These are phyloP conservation scores for Melieria crassipennis DNA, from an alignment of 2,888 invertebrate genomes.

Conservation along the genomic window DNA sequence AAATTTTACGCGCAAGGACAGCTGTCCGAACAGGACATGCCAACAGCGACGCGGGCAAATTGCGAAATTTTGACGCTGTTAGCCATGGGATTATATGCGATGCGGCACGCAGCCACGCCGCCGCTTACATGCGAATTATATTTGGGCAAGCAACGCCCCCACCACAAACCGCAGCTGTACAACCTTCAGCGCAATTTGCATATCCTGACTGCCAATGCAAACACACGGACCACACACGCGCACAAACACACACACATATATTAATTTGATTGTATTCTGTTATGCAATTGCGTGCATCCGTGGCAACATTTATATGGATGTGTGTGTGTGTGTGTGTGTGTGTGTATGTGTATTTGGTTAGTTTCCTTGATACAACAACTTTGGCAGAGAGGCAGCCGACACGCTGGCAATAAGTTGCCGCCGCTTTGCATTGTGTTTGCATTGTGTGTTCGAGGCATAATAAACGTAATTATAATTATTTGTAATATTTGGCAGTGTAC, in stretches of 20 bases:
- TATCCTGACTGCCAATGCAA: neutral
- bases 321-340: neutral
- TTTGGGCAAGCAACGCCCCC: neutral
- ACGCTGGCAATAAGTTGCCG: neutral
- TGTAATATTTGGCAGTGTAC: slow-evolving; percentile 9
- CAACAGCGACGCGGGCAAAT: neutral
- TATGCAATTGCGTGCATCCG: neutral
- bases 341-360: neutral
- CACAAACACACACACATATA: slow-evolving; percentile 6
- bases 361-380: neutral
- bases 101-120: neutral
- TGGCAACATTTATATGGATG: neutral
- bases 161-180: neutral
- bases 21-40: slow-evolving; percentile 3
- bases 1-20: slow-evolving; percentile 18
- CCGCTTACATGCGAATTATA: no score
- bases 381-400: neutral
- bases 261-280: slow-evolving; percentile 21
- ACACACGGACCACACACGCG: no score
- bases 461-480: slow-evolving; percentile 34
- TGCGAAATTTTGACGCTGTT: slow-evolving; percentile 25
- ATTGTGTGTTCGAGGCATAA: slow-evolving; percentile 25
- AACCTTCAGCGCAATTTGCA: neutral
- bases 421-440: slow-evolving; percentile 20
- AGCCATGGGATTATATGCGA: slow-evolving; percentile 23